phyloP scores from a whole-genome alignment of 2,113 vertebrate species.

The Tachysurus vachellii region DNA sequence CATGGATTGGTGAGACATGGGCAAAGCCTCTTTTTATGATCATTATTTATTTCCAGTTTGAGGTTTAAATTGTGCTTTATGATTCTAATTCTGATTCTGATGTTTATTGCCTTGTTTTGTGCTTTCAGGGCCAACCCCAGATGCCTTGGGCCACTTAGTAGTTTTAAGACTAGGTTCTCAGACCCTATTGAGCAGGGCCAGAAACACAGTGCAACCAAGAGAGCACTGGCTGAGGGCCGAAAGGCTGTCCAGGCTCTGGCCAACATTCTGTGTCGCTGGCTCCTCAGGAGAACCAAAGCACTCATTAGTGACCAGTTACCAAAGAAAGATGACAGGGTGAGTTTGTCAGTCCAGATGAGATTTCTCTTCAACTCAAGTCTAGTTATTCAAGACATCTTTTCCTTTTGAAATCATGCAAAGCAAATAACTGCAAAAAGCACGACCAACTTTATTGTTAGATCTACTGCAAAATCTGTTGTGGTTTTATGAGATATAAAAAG shows the following conservation, averaged over 20 bases:
- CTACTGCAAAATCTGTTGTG: not conserved
- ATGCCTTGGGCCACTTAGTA: constrained; percentile 78
- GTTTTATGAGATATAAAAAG: not conserved
- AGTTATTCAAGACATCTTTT: not conserved
- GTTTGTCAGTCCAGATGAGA: constrained; percentile 41
- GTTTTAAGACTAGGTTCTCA: constrained; percentile 86
- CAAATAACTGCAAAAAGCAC: not conserved
- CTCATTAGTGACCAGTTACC: constrained; percentile 88
- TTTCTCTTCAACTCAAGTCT: not conserved
- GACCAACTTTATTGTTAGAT: not conserved
- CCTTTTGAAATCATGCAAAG: not conserved
- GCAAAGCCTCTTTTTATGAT: not conserved
- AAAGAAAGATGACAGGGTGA: constrained; percentile 91
- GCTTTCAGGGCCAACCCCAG: constrained; percentile 85
- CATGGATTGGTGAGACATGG: constrained; percentile 85
- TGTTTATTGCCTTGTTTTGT: constrained; percentile 25
- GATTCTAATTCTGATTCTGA: not conserved
- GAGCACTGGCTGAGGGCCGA: constrained; percentile 85
- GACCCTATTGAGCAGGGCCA: constrained; percentile 91
- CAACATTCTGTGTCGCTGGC: constrained; percentile 78
- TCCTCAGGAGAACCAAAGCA: constrained; percentile 88
- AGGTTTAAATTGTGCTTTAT: not conserved
- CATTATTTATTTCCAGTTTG: not conserved
- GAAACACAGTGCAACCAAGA: constrained; percentile 88
- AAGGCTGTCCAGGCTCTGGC: constrained; percentile 80